Conservation (phyloP, 2,797 vertebrate species). For the Tamandua tetradactyla region DNA sequence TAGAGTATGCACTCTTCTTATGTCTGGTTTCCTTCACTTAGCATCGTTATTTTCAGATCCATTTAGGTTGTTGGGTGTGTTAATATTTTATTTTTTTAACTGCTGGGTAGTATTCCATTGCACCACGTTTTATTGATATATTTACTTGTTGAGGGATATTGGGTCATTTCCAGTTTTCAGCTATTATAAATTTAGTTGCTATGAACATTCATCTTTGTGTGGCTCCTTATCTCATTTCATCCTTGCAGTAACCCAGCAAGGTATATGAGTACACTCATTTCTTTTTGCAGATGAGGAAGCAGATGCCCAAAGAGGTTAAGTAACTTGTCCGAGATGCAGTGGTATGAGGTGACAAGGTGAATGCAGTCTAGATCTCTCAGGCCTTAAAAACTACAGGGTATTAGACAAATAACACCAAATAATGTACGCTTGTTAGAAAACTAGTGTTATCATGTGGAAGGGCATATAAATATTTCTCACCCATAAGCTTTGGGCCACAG, state of each 20-base stretch:
- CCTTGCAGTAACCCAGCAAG: neutral
- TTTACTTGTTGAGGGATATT: neutral
- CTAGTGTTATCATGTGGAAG: neutral
- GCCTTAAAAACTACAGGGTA: neutral
- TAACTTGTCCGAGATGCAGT: too few relatives aligned
- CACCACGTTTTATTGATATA: neutral
- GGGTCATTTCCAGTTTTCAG: neutral
- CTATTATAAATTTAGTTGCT: neutral
- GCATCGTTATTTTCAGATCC: neutral
- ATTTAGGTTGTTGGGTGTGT: too few relatives aligned
- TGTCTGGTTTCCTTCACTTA: neutral
- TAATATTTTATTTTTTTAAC: neutral
- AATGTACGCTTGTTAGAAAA: neutral
- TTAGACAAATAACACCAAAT: neutral
- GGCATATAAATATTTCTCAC: neutral
- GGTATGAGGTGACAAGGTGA: neutral
- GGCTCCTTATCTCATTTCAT: neutral
- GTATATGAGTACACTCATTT: neutral
- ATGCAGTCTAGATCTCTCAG: neutral
- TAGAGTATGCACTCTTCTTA: neutral
- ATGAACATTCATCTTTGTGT: neutral
- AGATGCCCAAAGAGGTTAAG: neutral
- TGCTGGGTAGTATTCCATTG: neutral
- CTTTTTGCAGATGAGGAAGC: neutral
- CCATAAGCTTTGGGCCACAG: neutral